phyloP scores from a whole-genome alignment of 2,888 invertebrate species.

The Drosophila tripunctata region DNA sequence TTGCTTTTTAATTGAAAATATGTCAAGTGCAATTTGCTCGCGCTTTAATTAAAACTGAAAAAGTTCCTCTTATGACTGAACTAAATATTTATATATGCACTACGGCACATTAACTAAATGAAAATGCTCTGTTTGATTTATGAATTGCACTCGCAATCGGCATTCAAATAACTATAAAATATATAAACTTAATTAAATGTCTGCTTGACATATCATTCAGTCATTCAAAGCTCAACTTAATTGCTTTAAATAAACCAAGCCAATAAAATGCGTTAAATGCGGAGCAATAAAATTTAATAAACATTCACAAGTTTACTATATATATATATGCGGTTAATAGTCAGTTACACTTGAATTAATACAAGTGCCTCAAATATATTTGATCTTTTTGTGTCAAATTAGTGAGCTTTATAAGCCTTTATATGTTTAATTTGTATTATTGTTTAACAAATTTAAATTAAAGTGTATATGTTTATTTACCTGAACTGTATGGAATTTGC shows the following conservation, averaged over 20 bases:
- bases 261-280: no score
- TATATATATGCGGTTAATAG: no score
- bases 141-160: not conserved
- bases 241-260: not conserved
- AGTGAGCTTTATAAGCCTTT: no score
- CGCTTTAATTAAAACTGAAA: constrained; percentile 58
- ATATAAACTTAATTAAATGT: constrained; percentile 5
- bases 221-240: not conserved
- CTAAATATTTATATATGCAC: constrained; percentile 12
- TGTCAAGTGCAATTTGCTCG: constrained; percentile 40
- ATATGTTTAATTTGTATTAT: no score
- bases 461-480: no score
- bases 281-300: not conserved
- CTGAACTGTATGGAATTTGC: no score
- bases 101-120: constrained; percentile 14
- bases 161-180: not conserved
- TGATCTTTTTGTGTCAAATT: no score
- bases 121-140: constrained; percentile 10
- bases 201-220: not conserved
- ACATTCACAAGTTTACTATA: not conserved
- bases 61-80: not conserved
- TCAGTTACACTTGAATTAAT: not conserved
- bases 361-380: no score
- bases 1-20: constrained; percentile 69
- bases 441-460: no score